Percentiles rank a stretch among this genome's conserved stretches.
Conservation (phyloP, 2,113 vertebrate genomes). For the Sarotherodon lohbergeri region DNA sequence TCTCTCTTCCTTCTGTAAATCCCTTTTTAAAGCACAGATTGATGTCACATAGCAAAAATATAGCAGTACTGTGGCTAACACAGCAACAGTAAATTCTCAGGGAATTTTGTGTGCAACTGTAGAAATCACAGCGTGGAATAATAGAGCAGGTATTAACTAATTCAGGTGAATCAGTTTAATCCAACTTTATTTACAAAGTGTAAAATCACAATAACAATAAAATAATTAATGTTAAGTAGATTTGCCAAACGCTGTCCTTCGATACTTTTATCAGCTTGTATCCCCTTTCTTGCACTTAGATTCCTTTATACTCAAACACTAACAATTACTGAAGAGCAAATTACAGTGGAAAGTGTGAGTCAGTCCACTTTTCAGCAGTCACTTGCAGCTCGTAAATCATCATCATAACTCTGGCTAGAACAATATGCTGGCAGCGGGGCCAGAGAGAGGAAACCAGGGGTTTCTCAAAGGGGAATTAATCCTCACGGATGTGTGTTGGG, state of each 20-base stretch:
- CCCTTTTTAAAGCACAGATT: not conserved
- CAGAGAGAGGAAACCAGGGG: slow-evolving; percentile 2
- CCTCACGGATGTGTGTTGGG: not conserved
- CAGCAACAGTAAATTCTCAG: not conserved
- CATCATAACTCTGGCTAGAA: slow-evolving; percentile 27
- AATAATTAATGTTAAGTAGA: too few relatives aligned
- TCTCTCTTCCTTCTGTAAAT: not conserved
- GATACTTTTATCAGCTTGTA: not conserved
- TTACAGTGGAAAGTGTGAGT: slow-evolving; percentile 42
- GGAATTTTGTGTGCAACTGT: not conserved
- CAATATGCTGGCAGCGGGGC: slow-evolving; percentile 24
- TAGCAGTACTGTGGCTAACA: not conserved
- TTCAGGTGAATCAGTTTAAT: not conserved
- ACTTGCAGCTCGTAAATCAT: slow-evolving; percentile 50
- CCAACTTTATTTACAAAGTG: not conserved
- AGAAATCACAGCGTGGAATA: not conserved
- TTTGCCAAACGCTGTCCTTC: not conserved
- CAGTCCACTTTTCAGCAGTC: slow-evolving; percentile 29
- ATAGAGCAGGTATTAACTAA: rapidly evolving
- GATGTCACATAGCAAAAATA: not conserved
- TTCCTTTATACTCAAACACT: not conserved
- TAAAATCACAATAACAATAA: not conserved
- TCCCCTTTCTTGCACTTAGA: not conserved
- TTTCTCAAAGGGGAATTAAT: slow-evolving; percentile 42
- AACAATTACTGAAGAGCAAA: slow-evolving; percentile 31